Conservation (phyloP, 2,113 vertebrate species). For the Morone saxatilis region DNA sequence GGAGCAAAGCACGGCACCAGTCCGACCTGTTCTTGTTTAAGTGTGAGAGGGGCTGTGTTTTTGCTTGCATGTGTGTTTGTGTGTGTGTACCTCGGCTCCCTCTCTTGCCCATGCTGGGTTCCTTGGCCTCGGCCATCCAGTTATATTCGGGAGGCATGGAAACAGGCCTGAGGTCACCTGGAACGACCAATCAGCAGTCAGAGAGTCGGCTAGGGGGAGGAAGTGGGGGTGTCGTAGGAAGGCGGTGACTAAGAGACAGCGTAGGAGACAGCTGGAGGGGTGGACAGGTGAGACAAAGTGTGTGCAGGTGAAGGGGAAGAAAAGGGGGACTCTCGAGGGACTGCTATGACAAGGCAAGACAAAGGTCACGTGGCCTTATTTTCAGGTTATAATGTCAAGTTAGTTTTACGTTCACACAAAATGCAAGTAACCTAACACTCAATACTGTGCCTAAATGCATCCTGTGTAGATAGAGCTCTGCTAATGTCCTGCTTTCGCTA, state of each 20-base stretch:
- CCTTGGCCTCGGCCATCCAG: slow-evolving; percentile 89
- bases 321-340: slow-evolving; percentile 17
- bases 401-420: background rate
- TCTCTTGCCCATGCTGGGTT: slow-evolving; percentile 88
- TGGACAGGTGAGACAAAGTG: slow-evolving; percentile 61
- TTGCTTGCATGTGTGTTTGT: slow-evolving; percentile 17
- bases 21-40: slow-evolving; percentile 3
- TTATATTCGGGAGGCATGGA: slow-evolving; percentile 88
- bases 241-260: slow-evolving; percentile 60
- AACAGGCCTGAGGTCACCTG: slow-evolving; percentile 92
- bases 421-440: background rate
- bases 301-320: slow-evolving; percentile 57
- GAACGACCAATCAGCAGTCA: slow-evolving; percentile 82
- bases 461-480: no score
- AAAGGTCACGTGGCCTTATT: background rate
- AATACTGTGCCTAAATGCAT: background rate
- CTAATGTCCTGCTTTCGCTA: no score
- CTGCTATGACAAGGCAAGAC: slow-evolving; percentile 4
- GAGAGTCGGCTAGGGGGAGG: slow-evolving; percentile 52
- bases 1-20: slow-evolving; percentile 66
- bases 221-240: slow-evolving; percentile 10
- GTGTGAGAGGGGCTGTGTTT: slow-evolving; percentile 21
- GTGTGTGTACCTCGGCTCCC: slow-evolving; percentile 88
- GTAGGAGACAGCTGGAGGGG: slow-evolving; percentile 64
- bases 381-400: background rate